phyloP scores from a whole-genome alignment of 2,113 vertebrate genomes.

The Neoarius graeffei region DNA sequence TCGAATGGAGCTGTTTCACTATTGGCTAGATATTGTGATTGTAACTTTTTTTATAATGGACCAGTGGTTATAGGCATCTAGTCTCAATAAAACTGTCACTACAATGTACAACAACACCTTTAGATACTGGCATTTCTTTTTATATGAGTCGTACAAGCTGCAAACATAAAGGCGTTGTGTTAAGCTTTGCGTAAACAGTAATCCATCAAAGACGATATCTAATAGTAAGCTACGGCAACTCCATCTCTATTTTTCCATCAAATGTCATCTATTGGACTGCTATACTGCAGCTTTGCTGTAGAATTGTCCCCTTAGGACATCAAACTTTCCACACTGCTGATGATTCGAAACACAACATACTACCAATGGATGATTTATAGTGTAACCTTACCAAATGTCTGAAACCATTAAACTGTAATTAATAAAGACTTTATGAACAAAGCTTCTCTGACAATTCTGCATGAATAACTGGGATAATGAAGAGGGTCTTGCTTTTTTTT shows the following conservation, averaged over 20 bases:
- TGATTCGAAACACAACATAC: neutral
- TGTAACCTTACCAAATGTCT: neutral
- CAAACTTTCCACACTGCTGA: constrained; percentile 18
- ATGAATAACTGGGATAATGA: constrained; percentile 9
- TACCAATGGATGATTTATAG: constrained; percentile 9
- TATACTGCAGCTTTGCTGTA: constrained; percentile 24
- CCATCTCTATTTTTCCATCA: constrained; percentile 30
- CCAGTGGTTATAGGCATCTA: constrained; percentile 33
- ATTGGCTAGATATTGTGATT: constrained; percentile 23
- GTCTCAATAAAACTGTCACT: constrained; percentile 43
- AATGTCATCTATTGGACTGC: constrained; percentile 17
- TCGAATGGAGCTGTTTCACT: constrained; percentile 16
- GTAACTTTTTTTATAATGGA: constrained; percentile 27
- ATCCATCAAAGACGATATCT: constrained; percentile 34
- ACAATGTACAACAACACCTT: constrained; percentile 30
- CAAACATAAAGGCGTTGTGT: constrained; percentile 23
- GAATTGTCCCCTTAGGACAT: constrained; percentile 4
- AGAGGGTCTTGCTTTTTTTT: constrained; percentile 30
- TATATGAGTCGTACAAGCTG: neutral
- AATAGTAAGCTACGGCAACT: constrained; percentile 15
- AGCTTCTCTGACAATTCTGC: neutral
- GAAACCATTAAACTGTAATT: constrained; percentile 19
- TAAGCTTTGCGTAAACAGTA: constrained; percentile 30
- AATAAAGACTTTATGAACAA: constrained; percentile 14
- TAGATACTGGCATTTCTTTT: constrained; percentile 16